Evolutionary conservation across 1,140 invertebrate genomes (phyloP), one percentile per base, ranked within the genome.

Genomic region (Papilio helenus): DNA sequence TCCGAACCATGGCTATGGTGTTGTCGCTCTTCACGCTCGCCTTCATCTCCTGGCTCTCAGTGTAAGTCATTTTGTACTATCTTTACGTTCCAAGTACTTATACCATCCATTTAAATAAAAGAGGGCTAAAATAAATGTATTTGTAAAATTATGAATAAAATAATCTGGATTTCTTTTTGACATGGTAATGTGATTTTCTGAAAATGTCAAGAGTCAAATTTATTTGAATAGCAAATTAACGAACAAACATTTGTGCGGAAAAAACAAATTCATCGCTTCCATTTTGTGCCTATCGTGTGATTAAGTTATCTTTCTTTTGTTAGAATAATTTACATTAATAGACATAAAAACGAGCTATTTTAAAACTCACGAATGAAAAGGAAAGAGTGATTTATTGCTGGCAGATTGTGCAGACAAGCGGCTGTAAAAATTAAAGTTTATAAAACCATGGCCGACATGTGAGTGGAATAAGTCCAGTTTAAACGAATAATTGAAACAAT

Each of bases 1-100:
- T 98, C 95, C 95, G 98, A 82, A 98, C 98, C n/a, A 96, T 98
- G 95, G 97, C 98, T 16, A 99, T 99, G 98, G 79, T 98, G 44
- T 86, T 97, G 71, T 98, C 97, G 7, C 95, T 99, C 71, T 89
- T 97, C 68, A 98, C 97, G 14, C 95, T 98, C 72, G 94, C 97
- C 29, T 95, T 95, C 29, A 96, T 98, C 14, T 99, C 97, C 10
- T 98, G 97, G 95, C 96, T 96, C 78, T 97, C 97, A 5, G 97
- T 97, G 95, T 96, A 83, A 95, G 93, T 93, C 14, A 29, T 14
- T 68, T 68, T 65, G 10, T 20, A 58, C 10, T 58, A 23, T 58
- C 10, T 10, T 1, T 20, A 10, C 20, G 9, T 23, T 18, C 9
- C 23, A 12, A 14, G 20, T 12, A 26, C 0, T 14, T 23, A 23